Evolutionary conservation across 2,797 vertebrate species (phyloP), one percentile per base, ranked within the genome.

Genomic region (Falco novaeseelandiae): DNA sequence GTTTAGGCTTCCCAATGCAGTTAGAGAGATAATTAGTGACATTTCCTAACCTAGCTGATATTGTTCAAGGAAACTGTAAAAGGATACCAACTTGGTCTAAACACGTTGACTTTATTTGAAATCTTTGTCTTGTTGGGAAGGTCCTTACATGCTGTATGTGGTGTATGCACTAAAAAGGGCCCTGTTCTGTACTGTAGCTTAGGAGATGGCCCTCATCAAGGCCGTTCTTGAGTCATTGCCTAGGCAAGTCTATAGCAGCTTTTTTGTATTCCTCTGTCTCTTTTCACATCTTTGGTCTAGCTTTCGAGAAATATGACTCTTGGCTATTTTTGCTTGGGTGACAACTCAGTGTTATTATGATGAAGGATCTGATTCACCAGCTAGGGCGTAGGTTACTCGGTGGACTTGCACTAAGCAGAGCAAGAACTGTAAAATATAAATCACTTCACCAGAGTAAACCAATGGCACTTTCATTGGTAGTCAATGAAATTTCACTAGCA

Each of bases 21-120:
- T 72, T 88, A 66, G 57, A 44, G 48, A 87, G 51, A 94, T 86
- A 95, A 57, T 72, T 21, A 78, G 58, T 66, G 61, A 7, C 38
- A 16, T 79, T 91, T 81, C 42, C 40, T 94, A 69, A 93, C 94
- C 87, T 94, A 76, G 46, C 32, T 82, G 83, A 58, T 95, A 29
- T 4, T 55, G 22, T 86, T 90, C 80, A 86, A 7, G 58, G 42
- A 62, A 84, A 90, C 69, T 58, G 27, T 69, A 10, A 62, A 69
- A 87, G 38, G 69, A n/a, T 27, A 57, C 82, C 66, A 66, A 0
- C 67, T 93, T 87, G 73, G 46, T 86, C 46, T 78, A 61, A 83
- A 62, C 42, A 42, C 0, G 0, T 26, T 78, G 59, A 38, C 59
- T 82, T 89, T 23, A 9, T 44, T 38, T 78, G 59, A 92, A 94